Evolutionary conservation across 2,113 vertebrate genomes (phyloP), one percentile per base, ranked within the genome.

Genomic region (Microcebus griseorufus): DNA sequence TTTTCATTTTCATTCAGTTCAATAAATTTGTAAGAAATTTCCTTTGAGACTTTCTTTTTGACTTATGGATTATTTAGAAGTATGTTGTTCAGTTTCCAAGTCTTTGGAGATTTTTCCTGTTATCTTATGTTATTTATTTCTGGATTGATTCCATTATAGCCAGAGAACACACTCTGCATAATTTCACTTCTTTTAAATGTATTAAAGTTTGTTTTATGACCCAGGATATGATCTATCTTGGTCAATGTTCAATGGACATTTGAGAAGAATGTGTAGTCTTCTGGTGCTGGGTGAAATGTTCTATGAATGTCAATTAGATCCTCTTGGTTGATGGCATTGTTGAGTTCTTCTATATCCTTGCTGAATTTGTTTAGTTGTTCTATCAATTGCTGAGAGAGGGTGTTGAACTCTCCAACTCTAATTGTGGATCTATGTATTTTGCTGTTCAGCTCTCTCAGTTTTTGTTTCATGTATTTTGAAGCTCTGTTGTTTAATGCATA

Each of bases 101-200:
- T 94, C 6, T 62, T 84, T 85, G 32, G 48, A 39, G 34, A 86
- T 39, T 96, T 88, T 92, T 39, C 32, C 37, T 65, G 6, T 79
- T 81, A 84, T 51, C 64, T 96, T 65, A 39, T 39, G 29, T 64
- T 75, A 67, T 69, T 58, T 6, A 88, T 48, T 86, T 81, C 48
- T 65, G 45, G 37, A 83, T 96, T 95, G 45, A 89, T 89, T 89
- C 58, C 48, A 80, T 67, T 96, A 55, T n/a, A 85, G 72, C 37
- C 34, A 89, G 64, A 89, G 62, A 88, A 80, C 48, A 83, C 78
- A 39, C 18, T 32, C 62, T 72, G 27, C 79, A 55, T 93, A 69
- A 64, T 55, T 92, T 96, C n/a, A 42, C 32, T 88, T 94, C 55
- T 86, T 96, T 92, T 76, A 72, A 51, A 81, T 75, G 37, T 91